These are phyloP conservation scores for Watsonalla cultraria DNA, from an alignment of 2,888 invertebrate species.

Conservation along the genomic window DNA sequence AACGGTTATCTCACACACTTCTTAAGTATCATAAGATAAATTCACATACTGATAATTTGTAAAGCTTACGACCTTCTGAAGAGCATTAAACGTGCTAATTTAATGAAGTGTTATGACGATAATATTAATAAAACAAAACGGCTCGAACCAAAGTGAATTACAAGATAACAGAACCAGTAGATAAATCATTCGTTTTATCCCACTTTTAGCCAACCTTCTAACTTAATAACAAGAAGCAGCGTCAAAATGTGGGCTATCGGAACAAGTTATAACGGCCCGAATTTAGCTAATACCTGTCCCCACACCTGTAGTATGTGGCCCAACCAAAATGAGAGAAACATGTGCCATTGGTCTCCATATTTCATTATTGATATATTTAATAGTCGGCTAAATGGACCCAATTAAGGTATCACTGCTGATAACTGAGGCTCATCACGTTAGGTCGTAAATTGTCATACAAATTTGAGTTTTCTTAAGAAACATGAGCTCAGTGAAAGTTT, in stretches of 20 bases:
- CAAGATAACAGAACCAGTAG: background rate
- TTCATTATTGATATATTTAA: slow-evolving; percentile 40
- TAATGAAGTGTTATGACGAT: background rate
- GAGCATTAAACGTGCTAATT: background rate
- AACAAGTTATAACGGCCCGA: slow-evolving; percentile 64
- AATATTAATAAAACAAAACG: background rate
- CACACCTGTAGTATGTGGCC: slow-evolving; percentile 63
- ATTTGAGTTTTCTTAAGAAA: too few species aligned
- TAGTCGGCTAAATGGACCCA: slow-evolving; percentile 30
- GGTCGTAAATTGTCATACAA: too few species aligned
- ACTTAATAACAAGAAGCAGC: slow-evolving; percentile 15
- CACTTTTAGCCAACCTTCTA: slow-evolving; percentile 5
- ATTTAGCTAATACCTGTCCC: slow-evolving; percentile 60
- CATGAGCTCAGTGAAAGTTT: too few species aligned
- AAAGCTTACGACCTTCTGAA: too few species aligned
- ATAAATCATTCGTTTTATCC: slow-evolving; percentile 2
- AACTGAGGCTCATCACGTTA: background rate
- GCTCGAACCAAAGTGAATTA: background rate
- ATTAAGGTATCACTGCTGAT: slow-evolving; percentile 19
- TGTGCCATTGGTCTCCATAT: slow-evolving; percentile 42
- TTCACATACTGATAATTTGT: too few species aligned
- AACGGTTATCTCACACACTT: too few species aligned
- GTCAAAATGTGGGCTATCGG: slow-evolving; percentile 54
- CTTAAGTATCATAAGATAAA: too few species aligned
- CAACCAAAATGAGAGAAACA: slow-evolving; percentile 55